Percentiles rank a stretch among this genome's conserved stretches.
Evolutionary conservation across 1,140 invertebrate genomes (phyloP).

Genomic region (Augochlora pura): DNA sequence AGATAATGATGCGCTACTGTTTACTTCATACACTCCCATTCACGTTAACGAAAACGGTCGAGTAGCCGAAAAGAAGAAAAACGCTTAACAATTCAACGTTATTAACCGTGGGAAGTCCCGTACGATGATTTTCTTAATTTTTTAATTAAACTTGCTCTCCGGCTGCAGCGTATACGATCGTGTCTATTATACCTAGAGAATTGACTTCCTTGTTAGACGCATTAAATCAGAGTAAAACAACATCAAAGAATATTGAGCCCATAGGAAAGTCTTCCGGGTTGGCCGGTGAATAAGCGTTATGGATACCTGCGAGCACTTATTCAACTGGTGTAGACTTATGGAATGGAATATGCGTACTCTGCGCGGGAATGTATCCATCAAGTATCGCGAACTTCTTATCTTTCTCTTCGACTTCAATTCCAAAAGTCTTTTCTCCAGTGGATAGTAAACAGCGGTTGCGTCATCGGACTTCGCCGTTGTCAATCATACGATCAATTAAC

Average conservation of each 20-base stretch:
- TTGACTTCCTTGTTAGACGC: not conserved
- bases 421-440: not conserved
- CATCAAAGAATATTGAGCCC: not conserved
- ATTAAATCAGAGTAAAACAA: constrained; percentile 15
- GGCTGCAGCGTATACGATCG: not conserved
- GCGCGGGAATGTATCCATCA: not conserved
- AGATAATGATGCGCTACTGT: too few species aligned
- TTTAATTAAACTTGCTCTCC: too few species aligned
- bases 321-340: not conserved
- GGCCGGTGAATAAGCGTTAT: not conserved
- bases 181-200: not conserved
- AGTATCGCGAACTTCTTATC: not conserved
- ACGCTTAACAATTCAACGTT: too few species aligned
- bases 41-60: too few species aligned
- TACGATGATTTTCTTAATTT: too few species aligned
- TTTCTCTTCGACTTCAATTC: not conserved
- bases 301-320: not conserved
- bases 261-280: constrained; percentile 12
- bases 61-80: too few species aligned
- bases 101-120: too few species aligned
- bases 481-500: too few species aligned
- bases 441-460: not conserved
- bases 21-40: too few species aligned
- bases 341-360: not conserved
- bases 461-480: too few species aligned